These are phyloP conservation scores for Apotomis betuletana DNA, from an alignment of 2,888 invertebrate species.

Conservation along the genomic window DNA sequence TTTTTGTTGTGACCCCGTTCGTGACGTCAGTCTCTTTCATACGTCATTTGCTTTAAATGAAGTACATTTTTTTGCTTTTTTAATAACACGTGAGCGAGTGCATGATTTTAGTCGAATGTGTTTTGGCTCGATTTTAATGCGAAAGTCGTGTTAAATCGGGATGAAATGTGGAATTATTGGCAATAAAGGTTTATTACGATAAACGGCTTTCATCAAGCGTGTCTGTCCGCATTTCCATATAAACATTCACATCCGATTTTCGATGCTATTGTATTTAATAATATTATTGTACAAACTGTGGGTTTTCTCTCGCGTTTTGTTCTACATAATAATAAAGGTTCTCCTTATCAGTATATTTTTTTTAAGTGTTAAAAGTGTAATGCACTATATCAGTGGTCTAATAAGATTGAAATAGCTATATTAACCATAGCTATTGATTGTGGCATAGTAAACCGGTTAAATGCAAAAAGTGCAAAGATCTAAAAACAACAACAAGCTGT, in stretches of 20 bases:
- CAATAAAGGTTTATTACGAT: slow-evolving; percentile 1
- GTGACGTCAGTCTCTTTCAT: slow-evolving; percentile 24
- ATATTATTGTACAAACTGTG: too few species aligned
- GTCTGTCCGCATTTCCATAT: neutral
- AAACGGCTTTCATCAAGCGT: neutral
- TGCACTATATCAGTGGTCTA: too few species aligned
- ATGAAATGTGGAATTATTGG: neutral
- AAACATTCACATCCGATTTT: neutral
- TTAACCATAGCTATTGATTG: too few species aligned
- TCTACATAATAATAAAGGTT: too few species aligned
- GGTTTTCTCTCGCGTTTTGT: too few species aligned
- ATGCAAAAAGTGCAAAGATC: too few species aligned
- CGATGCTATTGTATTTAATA: neutral
- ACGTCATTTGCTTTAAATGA: slow-evolving; percentile 27
- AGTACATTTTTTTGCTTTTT: slow-evolving; percentile 16
- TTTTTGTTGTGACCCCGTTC: slow-evolving; percentile 26
- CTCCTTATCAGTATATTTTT: too few species aligned
- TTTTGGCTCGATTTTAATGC: slow-evolving; percentile 1
- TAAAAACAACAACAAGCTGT: too few species aligned
- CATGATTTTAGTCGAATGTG: slow-evolving; percentile 9
- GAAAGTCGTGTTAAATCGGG: neutral
- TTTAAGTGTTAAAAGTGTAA: too few species aligned
- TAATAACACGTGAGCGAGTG: slow-evolving; percentile 14
- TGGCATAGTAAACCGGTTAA: too few species aligned
- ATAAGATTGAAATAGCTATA: too few species aligned